A percentile compares a stretch with the other conserved stretches of the same genome.
These are phyloP conservation scores for Phortica variegata DNA, from an alignment of 1,140 invertebrate species.

Conservation along the genomic window DNA sequence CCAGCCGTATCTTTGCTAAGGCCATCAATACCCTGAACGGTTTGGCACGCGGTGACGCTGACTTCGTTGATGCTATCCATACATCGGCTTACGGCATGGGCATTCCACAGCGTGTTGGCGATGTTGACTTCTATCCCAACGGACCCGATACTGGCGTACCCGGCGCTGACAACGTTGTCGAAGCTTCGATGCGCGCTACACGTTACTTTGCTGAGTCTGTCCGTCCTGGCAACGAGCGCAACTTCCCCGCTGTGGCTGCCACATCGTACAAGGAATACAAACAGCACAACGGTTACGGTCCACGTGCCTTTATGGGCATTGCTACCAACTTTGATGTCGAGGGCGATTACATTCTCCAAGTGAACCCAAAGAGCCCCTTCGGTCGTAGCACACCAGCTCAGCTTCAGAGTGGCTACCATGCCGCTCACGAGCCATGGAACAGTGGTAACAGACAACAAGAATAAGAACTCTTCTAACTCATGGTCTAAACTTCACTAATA, in stretches of 20 bases:
- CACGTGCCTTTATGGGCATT: conserved; percentile 52
- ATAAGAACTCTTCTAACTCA: conserved; percentile 7
- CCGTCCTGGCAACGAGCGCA: conserved; percentile 52
- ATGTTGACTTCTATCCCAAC: conserved; percentile 80
- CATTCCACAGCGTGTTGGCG: conserved; percentile 65
- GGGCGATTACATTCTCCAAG: conserved; percentile 51
- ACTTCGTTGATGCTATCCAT: conserved; percentile 72
- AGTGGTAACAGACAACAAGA: conserved; percentile 25
- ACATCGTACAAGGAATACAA: conserved; percentile 44
- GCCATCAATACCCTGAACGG: conserved; percentile 59
- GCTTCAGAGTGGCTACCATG: conserved; percentile 39
- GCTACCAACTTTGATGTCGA: conserved; percentile 33
- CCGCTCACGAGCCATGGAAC: conserved; percentile 35
- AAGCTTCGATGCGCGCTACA: conserved; percentile 66
- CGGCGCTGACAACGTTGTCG: conserved; percentile 61
- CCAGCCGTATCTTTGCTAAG: conserved; percentile 67
- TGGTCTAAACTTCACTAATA: conserved; percentile 11
- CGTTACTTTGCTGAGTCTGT: conserved; percentile 66
- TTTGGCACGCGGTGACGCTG: conserved; percentile 61
- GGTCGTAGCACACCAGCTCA: conserved; percentile 45
- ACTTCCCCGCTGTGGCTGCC: conserved; percentile 45
- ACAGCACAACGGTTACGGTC: conserved; percentile 44
- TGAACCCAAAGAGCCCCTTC: conserved; percentile 49
- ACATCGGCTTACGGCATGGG: conserved; percentile 74
- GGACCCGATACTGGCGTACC: conserved; percentile 59